These are phyloP conservation scores for Drosophila birchii DNA, from an alignment of 2,888 invertebrate genomes.

Conservation along the genomic window DNA sequence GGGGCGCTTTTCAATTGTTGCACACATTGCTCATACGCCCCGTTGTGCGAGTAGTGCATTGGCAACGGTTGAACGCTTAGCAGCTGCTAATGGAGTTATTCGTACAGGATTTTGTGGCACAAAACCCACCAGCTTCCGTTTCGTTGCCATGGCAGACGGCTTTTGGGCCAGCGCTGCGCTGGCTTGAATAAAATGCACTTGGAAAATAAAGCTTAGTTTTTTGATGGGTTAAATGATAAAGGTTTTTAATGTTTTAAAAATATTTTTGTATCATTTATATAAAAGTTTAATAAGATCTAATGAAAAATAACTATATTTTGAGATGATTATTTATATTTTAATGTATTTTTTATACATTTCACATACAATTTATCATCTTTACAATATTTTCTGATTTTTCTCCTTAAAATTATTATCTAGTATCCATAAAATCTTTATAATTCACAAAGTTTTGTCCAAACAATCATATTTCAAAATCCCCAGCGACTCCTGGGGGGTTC, in stretches of 20 bases:
- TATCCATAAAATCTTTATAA: background rate
- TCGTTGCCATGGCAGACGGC: slow-evolving; percentile 24
- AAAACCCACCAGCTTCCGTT: slow-evolving; percentile 18
- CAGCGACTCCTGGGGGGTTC: background rate
- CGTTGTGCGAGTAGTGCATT: slow-evolving; percentile 23
- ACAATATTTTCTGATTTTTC: background rate
- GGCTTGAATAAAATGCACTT: background rate
- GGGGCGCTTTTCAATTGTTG: slow-evolving; percentile 53
- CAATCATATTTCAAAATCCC: background rate
- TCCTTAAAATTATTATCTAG: background rate
- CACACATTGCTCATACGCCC: slow-evolving; percentile 64
- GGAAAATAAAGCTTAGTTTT: background rate
- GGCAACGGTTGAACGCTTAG: slow-evolving; percentile 41
- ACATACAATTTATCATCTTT: background rate
- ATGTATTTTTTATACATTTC: background rate
- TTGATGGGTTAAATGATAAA: background rate
- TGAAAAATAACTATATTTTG: too few relatives aligned
- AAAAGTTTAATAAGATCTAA: too few relatives aligned
- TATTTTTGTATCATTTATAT: background rate
- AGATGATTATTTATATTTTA: too few relatives aligned
- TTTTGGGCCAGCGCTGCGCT: slow-evolving; percentile 14
- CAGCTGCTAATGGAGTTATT: slow-evolving; percentile 53
- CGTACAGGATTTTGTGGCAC: slow-evolving; percentile 42
- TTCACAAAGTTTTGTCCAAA: background rate
- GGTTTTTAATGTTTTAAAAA: background rate